Base-by-base conservation (phyloP, 2,888 invertebrate species). In the Ophraella communa region DNA sequence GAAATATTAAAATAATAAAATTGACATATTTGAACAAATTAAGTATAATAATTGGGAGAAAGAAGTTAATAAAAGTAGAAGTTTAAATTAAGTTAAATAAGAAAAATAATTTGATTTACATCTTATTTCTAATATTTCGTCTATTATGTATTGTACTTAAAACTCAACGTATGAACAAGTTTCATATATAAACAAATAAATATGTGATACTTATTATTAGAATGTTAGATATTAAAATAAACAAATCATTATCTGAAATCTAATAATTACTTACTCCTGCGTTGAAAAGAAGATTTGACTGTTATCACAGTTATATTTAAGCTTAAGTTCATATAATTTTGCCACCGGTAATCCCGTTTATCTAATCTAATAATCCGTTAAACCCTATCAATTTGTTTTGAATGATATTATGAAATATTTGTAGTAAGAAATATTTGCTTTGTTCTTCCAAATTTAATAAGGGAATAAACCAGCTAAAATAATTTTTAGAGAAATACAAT, bases 261-360 rank as follows among this genome's bases (percentile, higher is more conserved):
- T 68, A 72, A 73, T 76, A 73, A 73, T 72, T 27, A 27, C 49
- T 14, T 27, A 27, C 14, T 72, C 69, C 62, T 60, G 56, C 66
- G 69, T 67, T 67, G 68, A 71, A 73, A 69, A 71, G 72, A 73
- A 71, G 71, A 74, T 75, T 76, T 75, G 71, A 75, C 75, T 70
- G 69, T 68, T 71, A 74, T 74, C 72, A 70, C 69, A 70, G 74
- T 65, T 71, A 74, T 30, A 69, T 69, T 68, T 71, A 73, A 72
- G 66, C 72, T 62, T 72, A 65, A 74, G 73, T 76, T 74, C 76
- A 76, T 76, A 77, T 74, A 77, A 77, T 75, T 76, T 75, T 75
- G 77, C 77, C 71, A 74, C 77, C 70, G 73, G 70, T 77, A 76
- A 76, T 76, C 74, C 74, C 44, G 55, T 66, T 78, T 78, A 77